Percentiles rank a stretch among this genome's conserved stretches.
Evolutionary conservation across 2,888 invertebrate genomes (phyloP).

Genomic region (Bombylius discolor): DNA sequence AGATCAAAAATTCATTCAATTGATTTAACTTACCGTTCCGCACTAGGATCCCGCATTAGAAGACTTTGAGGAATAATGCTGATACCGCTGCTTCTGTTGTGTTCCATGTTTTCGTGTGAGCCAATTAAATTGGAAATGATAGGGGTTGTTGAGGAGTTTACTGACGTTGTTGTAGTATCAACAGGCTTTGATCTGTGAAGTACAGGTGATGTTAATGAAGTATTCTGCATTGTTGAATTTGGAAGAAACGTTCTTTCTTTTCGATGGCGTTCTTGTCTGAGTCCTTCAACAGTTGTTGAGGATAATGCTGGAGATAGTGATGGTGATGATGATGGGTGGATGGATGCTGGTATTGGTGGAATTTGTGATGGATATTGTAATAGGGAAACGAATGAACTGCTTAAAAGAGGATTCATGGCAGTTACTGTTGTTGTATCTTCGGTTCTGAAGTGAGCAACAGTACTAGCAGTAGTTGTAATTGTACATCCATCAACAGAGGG

Average conservation of each 20-base stretch:
- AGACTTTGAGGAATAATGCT: neutral
- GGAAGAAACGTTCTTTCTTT: neutral
- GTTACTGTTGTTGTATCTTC: neutral
- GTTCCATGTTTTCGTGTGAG: slow-evolving; percentile 42
- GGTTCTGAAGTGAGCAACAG: neutral
- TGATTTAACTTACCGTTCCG: slow-evolving; percentile 13
- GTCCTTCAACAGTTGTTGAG: neutral
- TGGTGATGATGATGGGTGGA: neutral
- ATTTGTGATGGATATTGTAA: neutral
- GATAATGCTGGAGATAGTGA: slow-evolving; percentile 1
- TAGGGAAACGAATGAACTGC: neutral
- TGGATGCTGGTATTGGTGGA: neutral
- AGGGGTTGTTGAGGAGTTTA: slow-evolving; percentile 5
- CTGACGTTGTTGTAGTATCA: neutral
- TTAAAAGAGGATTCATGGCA: neutral
- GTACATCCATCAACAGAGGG: neutral
- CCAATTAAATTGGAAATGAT: slow-evolving; percentile 26
- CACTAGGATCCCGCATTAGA: slow-evolving; percentile 13
- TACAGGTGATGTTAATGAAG: neutral
- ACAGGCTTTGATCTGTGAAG: neutral
- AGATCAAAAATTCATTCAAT: too few relatives aligned
- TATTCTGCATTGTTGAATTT: too few relatives aligned
- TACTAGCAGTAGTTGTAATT: too few relatives aligned
- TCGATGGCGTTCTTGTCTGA: neutral
- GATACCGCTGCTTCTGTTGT: slow-evolving; percentile 13